Conservation (phyloP, 2,797 vertebrate genomes). For the Hirundo rustica region DNA sequence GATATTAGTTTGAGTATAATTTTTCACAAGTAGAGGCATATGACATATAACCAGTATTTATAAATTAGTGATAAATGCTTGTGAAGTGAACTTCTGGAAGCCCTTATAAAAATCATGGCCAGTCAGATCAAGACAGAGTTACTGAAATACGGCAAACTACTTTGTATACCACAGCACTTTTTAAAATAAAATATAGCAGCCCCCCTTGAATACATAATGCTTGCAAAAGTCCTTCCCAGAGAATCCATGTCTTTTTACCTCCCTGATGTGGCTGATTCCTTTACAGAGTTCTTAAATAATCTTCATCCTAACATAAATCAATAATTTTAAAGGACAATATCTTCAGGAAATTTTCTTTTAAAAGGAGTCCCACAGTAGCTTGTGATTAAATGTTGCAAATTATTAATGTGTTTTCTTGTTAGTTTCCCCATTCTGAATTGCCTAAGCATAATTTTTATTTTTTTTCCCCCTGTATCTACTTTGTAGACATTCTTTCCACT, state of each 20-base stretch:
- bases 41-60: not conserved
- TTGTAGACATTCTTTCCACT: not conserved
- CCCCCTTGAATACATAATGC: not conserved
- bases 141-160: not conserved
- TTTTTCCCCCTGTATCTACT: not conserved
- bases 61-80: not conserved
- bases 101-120: not conserved
- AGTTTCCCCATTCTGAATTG: not conserved
- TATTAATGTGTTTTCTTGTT: not conserved
- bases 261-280: not conserved
- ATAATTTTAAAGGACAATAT: not conserved
- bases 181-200: not conserved
- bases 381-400: constrained; percentile 15
- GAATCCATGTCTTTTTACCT: not conserved
- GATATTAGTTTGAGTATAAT: not conserved
- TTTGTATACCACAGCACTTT: not conserved
- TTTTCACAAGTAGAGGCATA: not conserved
- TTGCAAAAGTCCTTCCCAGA: not conserved
- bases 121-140: not conserved
- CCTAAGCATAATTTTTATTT: not conserved
- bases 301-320: not conserved
- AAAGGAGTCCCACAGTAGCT: not conserved
- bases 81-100: not conserved
- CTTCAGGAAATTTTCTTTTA: not conserved
- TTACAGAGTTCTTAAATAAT: not conserved